Evolutionary conservation across 2,797 vertebrate species (phyloP).

Genomic region (Syndactyla subalaris): DNA sequence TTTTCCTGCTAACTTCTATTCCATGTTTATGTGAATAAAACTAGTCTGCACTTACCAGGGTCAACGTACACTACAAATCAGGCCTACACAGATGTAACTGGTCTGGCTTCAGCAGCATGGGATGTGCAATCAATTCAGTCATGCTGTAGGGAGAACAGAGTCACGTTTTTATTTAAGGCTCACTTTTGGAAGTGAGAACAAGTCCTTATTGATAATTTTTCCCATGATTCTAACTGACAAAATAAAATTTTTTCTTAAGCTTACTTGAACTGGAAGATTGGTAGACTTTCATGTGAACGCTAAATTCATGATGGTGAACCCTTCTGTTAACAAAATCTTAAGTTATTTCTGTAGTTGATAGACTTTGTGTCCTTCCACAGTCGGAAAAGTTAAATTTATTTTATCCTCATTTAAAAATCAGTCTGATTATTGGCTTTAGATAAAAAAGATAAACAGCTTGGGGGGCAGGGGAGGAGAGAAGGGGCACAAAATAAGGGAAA

Average conservation of each 20-base stretch:
- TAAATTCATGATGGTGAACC: background rate
- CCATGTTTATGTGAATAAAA: background rate
- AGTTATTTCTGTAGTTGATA: background rate
- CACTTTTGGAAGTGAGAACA: background rate
- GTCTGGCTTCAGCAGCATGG: background rate
- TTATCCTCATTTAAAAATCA: background rate
- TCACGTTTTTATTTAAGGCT: background rate
- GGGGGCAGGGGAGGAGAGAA: rapidly evolving
- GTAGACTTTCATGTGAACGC: background rate
- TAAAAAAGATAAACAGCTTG: background rate
- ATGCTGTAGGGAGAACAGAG: background rate
- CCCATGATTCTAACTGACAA: background rate
- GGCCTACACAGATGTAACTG: rapidly evolving
- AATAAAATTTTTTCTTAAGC: background rate
- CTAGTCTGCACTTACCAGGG: background rate
- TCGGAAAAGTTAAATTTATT: background rate
- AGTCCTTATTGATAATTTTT: background rate
- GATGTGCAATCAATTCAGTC: background rate
- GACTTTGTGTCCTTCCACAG: background rate
- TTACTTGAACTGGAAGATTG: background rate
- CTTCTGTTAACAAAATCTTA: background rate
- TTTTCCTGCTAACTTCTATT: background rate
- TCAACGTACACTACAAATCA: background rate
- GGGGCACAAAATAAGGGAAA: background rate
- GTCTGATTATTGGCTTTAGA: background rate